A percentile compares a stretch with the other conserved stretches of the same genome.
These are phyloP conservation scores for Dasysyrphus albostriatus DNA, from an alignment of 2,888 invertebrate species.

Conservation along the genomic window DNA sequence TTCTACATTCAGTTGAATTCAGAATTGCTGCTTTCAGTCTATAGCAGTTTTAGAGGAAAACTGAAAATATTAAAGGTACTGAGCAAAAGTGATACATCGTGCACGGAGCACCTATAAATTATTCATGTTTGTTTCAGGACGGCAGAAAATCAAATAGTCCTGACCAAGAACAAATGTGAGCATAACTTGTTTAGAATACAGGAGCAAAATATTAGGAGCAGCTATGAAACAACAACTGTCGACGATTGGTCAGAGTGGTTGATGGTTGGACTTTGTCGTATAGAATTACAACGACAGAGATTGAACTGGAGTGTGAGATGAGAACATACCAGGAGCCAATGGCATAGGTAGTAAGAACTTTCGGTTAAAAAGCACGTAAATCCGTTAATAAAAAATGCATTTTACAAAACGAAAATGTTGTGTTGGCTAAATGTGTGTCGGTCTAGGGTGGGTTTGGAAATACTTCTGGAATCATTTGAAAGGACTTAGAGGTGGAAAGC, in stretches of 20 bases:
- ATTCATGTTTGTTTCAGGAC: conserved; percentile 22
- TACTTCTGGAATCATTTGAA: not conserved
- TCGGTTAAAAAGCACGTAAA: conserved; percentile 1
- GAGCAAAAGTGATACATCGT: conserved; percentile 24
- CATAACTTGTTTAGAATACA: conserved; percentile 38
- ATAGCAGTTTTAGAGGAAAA: not conserved
- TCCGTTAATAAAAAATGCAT: conserved; percentile 9
- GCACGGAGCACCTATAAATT: conserved; percentile 21
- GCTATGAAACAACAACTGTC: conserved; percentile 10
- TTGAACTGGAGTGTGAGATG: not conserved
- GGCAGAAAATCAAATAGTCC: conserved; percentile 21
- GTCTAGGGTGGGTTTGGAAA: not conserved
- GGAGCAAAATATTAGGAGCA: not conserved
- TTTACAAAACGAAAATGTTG: not conserved
- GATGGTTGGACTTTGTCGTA: not conserved
- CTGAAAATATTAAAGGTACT: not conserved
- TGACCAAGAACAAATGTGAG: conserved; percentile 35
- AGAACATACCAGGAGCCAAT: not conserved
- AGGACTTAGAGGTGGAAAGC: not conserved
- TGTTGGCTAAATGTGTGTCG: not conserved
- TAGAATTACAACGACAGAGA: not conserved
- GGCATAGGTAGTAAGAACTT: not conserved
- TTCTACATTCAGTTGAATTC: conserved; percentile 27
- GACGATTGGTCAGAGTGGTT: not conserved
- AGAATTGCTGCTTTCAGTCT: not conserved